phyloP scores from a whole-genome alignment of 2,888 invertebrate genomes.

The Bembecia ichneumoniformis region DNA sequence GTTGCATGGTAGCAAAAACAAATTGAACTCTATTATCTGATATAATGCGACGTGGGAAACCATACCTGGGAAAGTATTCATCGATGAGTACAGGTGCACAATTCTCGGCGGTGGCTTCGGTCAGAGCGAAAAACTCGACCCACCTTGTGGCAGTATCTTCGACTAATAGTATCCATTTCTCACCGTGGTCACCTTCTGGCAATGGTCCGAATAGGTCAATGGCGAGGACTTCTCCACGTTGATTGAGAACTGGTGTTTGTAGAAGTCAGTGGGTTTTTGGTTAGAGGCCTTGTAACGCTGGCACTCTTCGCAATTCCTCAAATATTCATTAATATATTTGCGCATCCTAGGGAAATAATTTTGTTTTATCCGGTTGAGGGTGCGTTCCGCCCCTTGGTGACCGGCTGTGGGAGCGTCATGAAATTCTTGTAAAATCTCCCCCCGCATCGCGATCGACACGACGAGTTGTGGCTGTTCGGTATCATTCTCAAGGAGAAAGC shows the following conservation, averaged over 20 bases:
- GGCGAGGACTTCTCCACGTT: slow-evolving; percentile 9
- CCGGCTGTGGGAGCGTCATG: slow-evolving; percentile 17
- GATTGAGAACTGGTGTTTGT: slow-evolving; percentile 7
- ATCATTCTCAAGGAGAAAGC: too few species aligned
- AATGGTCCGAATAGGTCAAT: slow-evolving; percentile 16
- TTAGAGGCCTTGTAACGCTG: slow-evolving; percentile 12
- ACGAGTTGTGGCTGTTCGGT: too few species aligned
- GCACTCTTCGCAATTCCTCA: slow-evolving; percentile 7
- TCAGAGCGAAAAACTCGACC: slow-evolving; percentile 14
- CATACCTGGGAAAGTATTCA: slow-evolving; percentile 19
- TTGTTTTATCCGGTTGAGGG: slow-evolving; percentile 7
- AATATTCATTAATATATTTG: slow-evolving; percentile 8
- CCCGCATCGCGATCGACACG: too few species aligned
- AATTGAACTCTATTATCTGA: slow-evolving; percentile 27
- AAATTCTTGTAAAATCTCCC: slow-evolving; percentile 6
- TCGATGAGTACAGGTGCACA: slow-evolving; percentile 12
- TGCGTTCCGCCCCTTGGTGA: slow-evolving; percentile 14
- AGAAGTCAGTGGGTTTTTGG: slow-evolving; percentile 11
- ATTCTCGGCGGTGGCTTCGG: slow-evolving; percentile 11
- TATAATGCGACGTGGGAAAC: slow-evolving; percentile 20
- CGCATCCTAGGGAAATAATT: slow-evolving; percentile 15
- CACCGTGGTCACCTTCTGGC: slow-evolving; percentile 6
- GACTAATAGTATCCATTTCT: slow-evolving; percentile 14
- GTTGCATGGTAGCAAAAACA: slow-evolving; percentile 14
- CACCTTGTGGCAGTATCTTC: slow-evolving; percentile 12